Evolutionary conservation across 1,140 invertebrate species (phyloP).

Genomic region (Ips typographus): DNA sequence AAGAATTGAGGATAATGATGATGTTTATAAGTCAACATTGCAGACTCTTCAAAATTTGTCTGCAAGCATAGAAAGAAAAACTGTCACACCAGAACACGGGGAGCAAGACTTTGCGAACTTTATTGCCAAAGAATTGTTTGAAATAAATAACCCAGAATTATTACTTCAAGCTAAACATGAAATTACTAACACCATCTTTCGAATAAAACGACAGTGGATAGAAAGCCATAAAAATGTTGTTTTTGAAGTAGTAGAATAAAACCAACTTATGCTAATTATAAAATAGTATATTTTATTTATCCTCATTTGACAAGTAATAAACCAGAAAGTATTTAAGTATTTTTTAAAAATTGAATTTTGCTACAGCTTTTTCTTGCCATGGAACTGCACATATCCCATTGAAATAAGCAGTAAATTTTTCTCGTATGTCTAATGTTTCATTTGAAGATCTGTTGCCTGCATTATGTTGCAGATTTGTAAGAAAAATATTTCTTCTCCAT

Average conservation of each 20-base stretch:
- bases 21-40: no score
- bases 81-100: no score
- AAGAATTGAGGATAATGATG: no score
- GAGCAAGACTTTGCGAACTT: no score
- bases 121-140: no score
- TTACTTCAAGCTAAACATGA: no score
- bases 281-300: neutral
- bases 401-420: neutral
- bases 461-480: neutral
- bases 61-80: no score
- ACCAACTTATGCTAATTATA: neutral
- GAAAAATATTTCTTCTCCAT: neutral
- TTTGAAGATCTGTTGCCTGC: neutral
- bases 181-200: neutral
- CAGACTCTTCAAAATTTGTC: no score
- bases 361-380: neutral
- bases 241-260: neutral
- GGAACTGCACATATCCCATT: neutral
- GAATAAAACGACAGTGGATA: neutral
- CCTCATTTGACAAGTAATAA: neutral
- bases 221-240: neutral
- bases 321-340: neutral
- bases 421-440: neutral
- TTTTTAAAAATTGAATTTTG: neutral
- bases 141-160: no score